Evolutionary conservation across 2,888 invertebrate genomes (phyloP), one percentile per base, ranked within the genome.

Genomic region (Eulithis prunata): DNA sequence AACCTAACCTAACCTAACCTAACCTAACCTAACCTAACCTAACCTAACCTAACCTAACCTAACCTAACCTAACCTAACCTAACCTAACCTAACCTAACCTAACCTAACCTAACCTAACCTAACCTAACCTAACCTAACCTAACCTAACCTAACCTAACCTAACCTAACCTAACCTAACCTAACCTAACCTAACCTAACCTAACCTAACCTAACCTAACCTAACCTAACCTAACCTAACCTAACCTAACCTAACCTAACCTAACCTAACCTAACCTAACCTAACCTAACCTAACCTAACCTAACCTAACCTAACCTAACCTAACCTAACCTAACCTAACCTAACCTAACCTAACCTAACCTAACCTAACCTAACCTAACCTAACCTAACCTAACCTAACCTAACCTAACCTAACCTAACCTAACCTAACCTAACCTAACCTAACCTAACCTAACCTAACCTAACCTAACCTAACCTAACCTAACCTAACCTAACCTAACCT

Each of bases 161-260:
- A 62, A 62, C 62, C 57, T 57, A 62, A 57, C 62, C 62, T 62
- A 62, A 62, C 62, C 62, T 62, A 62, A 62, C 62, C 62, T 62
- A 62, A 62, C 62, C 62, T 62, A 62, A 62, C 62, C 62, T 62
- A 62, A 62, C 62, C 62, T 63, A 63, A 63, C 63, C 62, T 62
- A 62, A 62, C 62, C 62, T 62, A 62, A 62, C 62, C 62, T 62
- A 62, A 62, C 62, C 62, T 62, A 62, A 62, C 62, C 62, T 62
- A 62, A 62, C 62, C 62, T 62, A 62, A 62, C 62, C 62, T 56
- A 62, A 57, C 57, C 45, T 45, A 45, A 45, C 45, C 53, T 53
- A 53, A 38, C 53, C 53, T 53, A 53, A 53, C 53, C 53, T 53
- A 49, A 54, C 54, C 57, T n/a, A n/a, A 64, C 47, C 46, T 41